Conservation (phyloP, 2,797 vertebrate genomes). For the Hylomyscus alleni region DNA sequence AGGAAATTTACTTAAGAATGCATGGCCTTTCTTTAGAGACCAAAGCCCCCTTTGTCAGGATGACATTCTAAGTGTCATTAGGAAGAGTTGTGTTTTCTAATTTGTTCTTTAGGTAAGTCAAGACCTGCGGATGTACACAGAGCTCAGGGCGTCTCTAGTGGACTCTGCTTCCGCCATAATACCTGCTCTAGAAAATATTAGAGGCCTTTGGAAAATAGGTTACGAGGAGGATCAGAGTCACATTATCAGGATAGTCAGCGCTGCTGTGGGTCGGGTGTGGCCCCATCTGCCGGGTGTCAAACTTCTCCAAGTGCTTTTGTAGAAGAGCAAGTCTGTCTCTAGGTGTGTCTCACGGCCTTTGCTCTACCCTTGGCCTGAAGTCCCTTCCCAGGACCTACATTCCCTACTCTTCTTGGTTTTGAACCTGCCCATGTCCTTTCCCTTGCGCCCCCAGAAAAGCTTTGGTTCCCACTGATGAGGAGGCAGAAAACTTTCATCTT, state of each 20-base stretch:
- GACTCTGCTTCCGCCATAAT: background rate
- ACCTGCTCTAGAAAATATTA: background rate
- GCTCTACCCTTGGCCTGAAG: background rate
- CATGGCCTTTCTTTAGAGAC: constrained; percentile 59
- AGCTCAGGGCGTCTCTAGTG: background rate
- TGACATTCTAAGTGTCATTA: constrained; percentile 27
- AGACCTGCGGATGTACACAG: background rate
- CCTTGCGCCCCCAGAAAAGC: background rate
- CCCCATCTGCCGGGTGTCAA: background rate
- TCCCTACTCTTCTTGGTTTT: constrained; percentile 7
- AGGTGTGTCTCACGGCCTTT: background rate
- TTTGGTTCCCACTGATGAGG: background rate
- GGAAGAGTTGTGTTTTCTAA: constrained; percentile 34
- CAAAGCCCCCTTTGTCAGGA: background rate
- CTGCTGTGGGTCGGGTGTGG: background rate
- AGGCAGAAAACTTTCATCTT: background rate
- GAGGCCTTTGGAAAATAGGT: constrained; percentile 54
- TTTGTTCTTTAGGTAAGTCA: constrained; percentile 36
- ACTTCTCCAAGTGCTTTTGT: background rate
- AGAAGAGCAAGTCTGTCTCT: background rate
- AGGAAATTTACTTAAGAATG: background rate
- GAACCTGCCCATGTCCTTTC: background rate
- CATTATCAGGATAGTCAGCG: background rate
- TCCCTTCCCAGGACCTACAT: background rate
- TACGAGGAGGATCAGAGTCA: background rate